phyloP scores from a whole-genome alignment of 2,113 vertebrate genomes.

The Neotragus moschatus region DNA sequence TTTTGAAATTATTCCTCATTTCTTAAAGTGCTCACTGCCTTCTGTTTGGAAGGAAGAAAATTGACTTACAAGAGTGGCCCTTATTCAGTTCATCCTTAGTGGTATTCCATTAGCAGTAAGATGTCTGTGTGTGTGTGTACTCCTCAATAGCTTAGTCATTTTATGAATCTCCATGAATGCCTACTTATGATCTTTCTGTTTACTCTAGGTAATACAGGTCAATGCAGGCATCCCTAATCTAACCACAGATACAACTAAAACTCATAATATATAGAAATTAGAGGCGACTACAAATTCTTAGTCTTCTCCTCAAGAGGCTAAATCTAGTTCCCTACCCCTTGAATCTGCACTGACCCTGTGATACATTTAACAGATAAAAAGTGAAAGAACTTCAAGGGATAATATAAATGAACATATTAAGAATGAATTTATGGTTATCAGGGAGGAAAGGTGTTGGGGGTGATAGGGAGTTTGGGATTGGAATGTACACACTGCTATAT shows the following conservation, averaged over 20 bases:
- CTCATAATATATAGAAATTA: not conserved
- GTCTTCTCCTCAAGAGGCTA: not conserved
- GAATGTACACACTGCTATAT: not conserved
- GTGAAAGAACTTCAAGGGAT: not conserved
- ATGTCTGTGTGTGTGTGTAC: not conserved
- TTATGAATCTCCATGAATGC: not conserved
- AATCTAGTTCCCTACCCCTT: not conserved
- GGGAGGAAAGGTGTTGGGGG: not conserved
- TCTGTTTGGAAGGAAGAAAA: not conserved
- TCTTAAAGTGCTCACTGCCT: not conserved
- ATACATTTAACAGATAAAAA: not conserved
- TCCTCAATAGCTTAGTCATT: not conserved
- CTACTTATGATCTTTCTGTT: not conserved
- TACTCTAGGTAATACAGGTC: not conserved
- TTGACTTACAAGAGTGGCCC: not conserved
- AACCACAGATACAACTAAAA: not conserved
- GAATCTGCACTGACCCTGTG: not conserved
- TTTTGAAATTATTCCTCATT: not conserved
- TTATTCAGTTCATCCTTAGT: not conserved
- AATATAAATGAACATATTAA: not conserved
- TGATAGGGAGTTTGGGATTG: not conserved
- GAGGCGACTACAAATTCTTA: not conserved
- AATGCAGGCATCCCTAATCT: not conserved
- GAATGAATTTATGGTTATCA: not conserved
- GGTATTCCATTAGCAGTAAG: not conserved